Evolutionary conservation across 2,888 invertebrate species (phyloP).

Genomic region (Aplocera efformata): DNA sequence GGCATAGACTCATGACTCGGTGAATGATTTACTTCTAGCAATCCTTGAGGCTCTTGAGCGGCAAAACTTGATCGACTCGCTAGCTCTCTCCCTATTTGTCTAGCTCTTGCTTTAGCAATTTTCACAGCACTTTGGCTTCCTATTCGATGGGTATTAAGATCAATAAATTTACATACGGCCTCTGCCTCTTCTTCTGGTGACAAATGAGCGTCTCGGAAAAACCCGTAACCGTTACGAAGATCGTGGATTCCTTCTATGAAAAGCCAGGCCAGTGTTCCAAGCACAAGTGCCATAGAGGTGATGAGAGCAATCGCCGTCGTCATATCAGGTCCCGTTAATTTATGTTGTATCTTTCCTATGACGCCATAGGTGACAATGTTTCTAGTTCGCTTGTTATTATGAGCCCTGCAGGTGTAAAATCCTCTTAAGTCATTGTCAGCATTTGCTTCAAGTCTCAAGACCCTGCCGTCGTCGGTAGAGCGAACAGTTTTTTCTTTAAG

Average conservation of each 20-base stretch:
- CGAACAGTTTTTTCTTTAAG: constrained; percentile 42
- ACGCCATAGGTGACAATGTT: constrained; percentile 71
- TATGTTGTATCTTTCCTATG: constrained; percentile 51
- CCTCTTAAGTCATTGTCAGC: constrained; percentile 57
- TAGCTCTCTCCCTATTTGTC: constrained; percentile 44
- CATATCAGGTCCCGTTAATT: constrained; percentile 49
- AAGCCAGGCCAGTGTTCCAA: constrained; percentile 58
- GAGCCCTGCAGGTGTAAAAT: constrained; percentile 66
- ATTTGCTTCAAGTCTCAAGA: constrained; percentile 53
- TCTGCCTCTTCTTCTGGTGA: constrained; percentile 62
- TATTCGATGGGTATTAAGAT: constrained; percentile 51
- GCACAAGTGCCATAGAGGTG: constrained; percentile 53
- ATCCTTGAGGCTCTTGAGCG: constrained; percentile 55
- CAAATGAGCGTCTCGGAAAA: constrained; percentile 62
- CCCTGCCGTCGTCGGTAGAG: constrained; percentile 55
- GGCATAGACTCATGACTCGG: constrained; percentile 28
- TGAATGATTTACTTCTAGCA: constrained; percentile 36
- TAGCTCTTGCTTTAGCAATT: constrained; percentile 54
- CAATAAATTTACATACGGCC: constrained; percentile 60
- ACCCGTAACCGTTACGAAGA: constrained; percentile 61
- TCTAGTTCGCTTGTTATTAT: constrained; percentile 45
- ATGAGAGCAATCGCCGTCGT: constrained; percentile 55
- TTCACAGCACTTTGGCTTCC: constrained; percentile 49
- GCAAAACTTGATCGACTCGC: constrained; percentile 47
- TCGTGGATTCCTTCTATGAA: constrained; percentile 61